Percentiles rank a stretch among this genome's conserved stretches.
These are phyloP conservation scores for Musca vetustissima DNA, from an alignment of 1,140 invertebrate genomes.

Conservation along the genomic window DNA sequence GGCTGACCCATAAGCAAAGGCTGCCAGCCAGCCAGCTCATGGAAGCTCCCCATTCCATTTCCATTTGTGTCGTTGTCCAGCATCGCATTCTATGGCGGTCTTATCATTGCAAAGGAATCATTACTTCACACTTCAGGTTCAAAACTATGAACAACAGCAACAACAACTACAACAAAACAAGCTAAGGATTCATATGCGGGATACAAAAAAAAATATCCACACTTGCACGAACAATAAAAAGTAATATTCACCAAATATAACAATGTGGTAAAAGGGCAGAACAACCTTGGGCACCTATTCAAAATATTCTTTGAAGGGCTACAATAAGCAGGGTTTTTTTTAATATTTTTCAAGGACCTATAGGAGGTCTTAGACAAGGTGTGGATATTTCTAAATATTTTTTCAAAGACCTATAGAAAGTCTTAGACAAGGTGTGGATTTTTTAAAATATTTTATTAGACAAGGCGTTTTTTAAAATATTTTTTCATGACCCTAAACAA, in stretches of 20 bases:
- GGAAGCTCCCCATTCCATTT: neutral
- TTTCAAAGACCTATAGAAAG: too few species aligned
- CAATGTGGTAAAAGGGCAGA: neutral
- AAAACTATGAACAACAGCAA: slow-evolving; percentile 2
- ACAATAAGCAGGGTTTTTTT: too few species aligned
- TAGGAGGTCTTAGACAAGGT: too few species aligned
- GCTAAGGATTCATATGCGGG: neutral
- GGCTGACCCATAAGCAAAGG: neutral
- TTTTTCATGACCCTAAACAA: too few species aligned
- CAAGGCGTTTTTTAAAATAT: too few species aligned
- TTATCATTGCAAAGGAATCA: slow-evolving; percentile 27
- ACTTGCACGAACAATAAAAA: neutral
- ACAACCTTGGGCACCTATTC: neutral
- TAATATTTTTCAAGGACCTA: too few species aligned
- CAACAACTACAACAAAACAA: slow-evolving; percentile 5
- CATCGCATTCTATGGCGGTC: neutral
- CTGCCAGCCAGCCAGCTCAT: neutral
- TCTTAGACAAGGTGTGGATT: too few species aligned
- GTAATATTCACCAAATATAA: neutral
- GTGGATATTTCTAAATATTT: too few species aligned
- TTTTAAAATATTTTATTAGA: too few species aligned
- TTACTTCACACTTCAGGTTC: slow-evolving; percentile 25
- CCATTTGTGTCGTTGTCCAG: neutral
- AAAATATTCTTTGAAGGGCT: too few species aligned
- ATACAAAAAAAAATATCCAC: neutral